Base-by-base conservation (phyloP, 2,888 invertebrate species). In the Drosophila phalerata region DNA sequence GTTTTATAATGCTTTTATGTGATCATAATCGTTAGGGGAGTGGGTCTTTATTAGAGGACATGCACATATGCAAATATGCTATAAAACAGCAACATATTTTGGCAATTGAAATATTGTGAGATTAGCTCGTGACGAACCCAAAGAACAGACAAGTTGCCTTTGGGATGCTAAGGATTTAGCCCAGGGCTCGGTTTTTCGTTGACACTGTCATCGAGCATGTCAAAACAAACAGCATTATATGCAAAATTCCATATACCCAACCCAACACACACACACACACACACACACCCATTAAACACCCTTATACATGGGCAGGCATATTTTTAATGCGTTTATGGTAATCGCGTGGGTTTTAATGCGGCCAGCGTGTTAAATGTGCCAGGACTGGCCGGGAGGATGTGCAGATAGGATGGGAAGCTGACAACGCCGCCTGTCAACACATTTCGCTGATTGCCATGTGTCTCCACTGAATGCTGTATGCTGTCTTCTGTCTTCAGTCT, bases 281-380 rank as follows among this genome's bases (percentile, higher is more conserved):
- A 10, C n/a, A 13, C 11, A 42, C 9, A 34, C n/a, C 8, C 15
- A 48, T 4, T 5, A 22, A 5, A 79, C 63, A 66, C 34, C 48
- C 75, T 47, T 43, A 68, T 58, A 61, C 65, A 58, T 43, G 73
- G 76, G 77, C 77, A 86, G 88, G 84, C 88, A 87, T 85, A 85
- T 85, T 91, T 85, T 91, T 90, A 90, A 91, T 90, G 91, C 91
- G 88, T 91, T 91, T 91, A 91, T 91, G 91, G 85, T 91, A 91
- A 91, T 91, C 89, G 73, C 71, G 77, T 69, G 87, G 89, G 79
- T 81, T 79, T 86, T 81, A 84, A 89, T 88, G 79, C 82, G 88
- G 81, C 83, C 79, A 73, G 78, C 83, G 85, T 88, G 81, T 85
- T 81, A 88, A 84, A 83, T 85, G 60, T 79, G 86, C 69, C 84